These are phyloP conservation scores for Toxotes jaculatrix DNA, from an alignment of 2,113 vertebrate genomes.

Conservation along the genomic window DNA sequence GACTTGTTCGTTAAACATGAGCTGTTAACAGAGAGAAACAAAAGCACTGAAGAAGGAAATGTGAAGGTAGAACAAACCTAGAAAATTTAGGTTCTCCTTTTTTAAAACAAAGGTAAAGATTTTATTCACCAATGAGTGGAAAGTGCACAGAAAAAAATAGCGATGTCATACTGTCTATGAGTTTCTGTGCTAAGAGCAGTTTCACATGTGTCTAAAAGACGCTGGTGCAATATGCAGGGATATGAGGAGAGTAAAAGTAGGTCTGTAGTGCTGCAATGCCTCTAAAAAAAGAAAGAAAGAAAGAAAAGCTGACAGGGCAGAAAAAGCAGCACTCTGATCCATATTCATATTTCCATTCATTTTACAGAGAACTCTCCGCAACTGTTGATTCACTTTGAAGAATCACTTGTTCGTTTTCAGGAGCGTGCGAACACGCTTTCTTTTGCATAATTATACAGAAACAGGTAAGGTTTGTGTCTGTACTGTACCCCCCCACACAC, in stretches of 20 bases:
- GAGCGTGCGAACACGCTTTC: conserved; percentile 27
- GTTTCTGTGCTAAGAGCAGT: conserved; percentile 25
- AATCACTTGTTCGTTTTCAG: conserved; percentile 56
- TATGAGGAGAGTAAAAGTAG: conserved; percentile 58
- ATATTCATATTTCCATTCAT: conserved; percentile 76
- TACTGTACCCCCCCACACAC: background rate
- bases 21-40: too few relatives aligned
- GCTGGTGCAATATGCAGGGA: conserved; percentile 48
- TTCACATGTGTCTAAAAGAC: conserved; percentile 27
- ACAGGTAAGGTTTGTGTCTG: conserved; percentile 25
- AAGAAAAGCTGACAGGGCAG: conserved; percentile 63
- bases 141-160: conserved; percentile 5
- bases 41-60: background rate
- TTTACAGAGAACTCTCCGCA: conserved; percentile 60
- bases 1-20: too few relatives aligned
- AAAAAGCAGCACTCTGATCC: conserved; percentile 64
- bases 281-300: conserved; percentile 40
- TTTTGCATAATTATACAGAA: conserved; percentile 62
- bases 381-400: conserved; percentile 73
- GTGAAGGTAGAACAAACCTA: background rate
- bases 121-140: background rate
- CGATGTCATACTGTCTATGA: conserved; percentile 7
- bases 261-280: conserved; percentile 70
- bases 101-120: background rate
- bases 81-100: background rate